Evolutionary conservation across 2,797 vertebrate genomes (phyloP).

Genomic region (Cyprinella venusta): DNA sequence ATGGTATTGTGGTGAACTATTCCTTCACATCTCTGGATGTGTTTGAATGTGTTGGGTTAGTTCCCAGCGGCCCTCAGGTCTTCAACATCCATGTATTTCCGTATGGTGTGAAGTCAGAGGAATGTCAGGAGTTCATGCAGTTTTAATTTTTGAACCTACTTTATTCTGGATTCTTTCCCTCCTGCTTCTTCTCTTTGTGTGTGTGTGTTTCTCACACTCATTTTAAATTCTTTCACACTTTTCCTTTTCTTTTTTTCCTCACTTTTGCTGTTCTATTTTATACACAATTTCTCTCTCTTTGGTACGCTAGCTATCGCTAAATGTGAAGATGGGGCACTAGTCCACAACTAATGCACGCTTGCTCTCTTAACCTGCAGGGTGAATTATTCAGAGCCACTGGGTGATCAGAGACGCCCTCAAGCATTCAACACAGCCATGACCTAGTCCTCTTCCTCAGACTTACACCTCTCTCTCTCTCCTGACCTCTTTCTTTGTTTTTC

Average conservation of each 20-base stretch:
- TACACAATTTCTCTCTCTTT: neutral
- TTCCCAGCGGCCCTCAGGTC: slow-evolving; percentile 3
- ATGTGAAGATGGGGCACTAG: slow-evolving; percentile 25
- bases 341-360: slow-evolving; percentile 34
- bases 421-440: slow-evolving; percentile 54
- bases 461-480: slow-evolving; percentile 24
- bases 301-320: neutral
- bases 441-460: slow-evolving; percentile 28
- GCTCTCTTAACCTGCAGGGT: slow-evolving; percentile 55
- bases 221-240: slow-evolving; percentile 18
- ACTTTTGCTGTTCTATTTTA: slow-evolving; percentile 27
- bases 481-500: slow-evolving; percentile 41
- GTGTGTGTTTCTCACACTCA: neutral
- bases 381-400: slow-evolving; percentile 61
- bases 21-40: slow-evolving; percentile 9
- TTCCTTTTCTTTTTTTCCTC: slow-evolving; percentile 10
- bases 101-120: slow-evolving; percentile 63
- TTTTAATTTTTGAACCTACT: slow-evolving; percentile 69
- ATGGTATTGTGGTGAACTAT: neutral
- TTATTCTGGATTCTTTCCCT: slow-evolving; percentile 23
- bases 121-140: slow-evolving; percentile 79
- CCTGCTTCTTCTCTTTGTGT: neutral
- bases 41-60: slow-evolving; percentile 40
- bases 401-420: slow-evolving; percentile 54
- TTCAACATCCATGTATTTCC: slow-evolving; percentile 16